A percentile compares a stretch with the other conserved stretches of the same genome.
These are phyloP conservation scores for Thomomys bottae DNA, from an alignment of 2,113 vertebrate genomes.

Conservation along the genomic window DNA sequence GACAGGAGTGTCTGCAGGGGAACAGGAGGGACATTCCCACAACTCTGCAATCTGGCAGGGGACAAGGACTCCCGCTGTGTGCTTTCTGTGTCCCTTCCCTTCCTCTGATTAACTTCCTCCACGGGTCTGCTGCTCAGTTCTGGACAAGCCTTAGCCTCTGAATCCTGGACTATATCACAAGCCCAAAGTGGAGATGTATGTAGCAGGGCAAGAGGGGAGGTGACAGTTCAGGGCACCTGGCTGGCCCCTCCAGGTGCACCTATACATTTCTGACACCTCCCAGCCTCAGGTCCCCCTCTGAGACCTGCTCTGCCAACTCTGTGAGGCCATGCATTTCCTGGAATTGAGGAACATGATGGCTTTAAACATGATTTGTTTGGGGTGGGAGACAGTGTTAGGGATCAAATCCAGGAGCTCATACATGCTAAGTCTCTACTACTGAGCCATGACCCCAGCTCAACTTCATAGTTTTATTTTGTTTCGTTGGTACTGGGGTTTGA, in stretches of 20 bases:
- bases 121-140: background rate
- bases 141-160: background rate
- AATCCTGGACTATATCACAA: background rate
- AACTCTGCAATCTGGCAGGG: background rate
- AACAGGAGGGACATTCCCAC: background rate
- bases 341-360: too few species aligned
- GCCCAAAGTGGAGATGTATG: background rate
- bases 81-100: background rate
- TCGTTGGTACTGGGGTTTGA: too few species aligned
- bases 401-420: too few species aligned
- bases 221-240: background rate
- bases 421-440: too few species aligned
- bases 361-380: too few species aligned
- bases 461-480: too few species aligned
- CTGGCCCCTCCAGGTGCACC: too few species aligned
- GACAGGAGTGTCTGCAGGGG: background rate
- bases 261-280: too few species aligned
- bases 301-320: background rate
- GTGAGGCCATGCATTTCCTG: accelerated
- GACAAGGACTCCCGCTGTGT: background rate
- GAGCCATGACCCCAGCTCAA: too few species aligned
- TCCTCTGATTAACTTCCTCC: background rate
- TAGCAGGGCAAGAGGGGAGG: background rate
- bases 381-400: too few species aligned
- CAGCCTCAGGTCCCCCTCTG: background rate